These are phyloP conservation scores for Pemphigus obesinymphae DNA, from an alignment of 1,140 invertebrate species.

Conservation along the genomic window DNA sequence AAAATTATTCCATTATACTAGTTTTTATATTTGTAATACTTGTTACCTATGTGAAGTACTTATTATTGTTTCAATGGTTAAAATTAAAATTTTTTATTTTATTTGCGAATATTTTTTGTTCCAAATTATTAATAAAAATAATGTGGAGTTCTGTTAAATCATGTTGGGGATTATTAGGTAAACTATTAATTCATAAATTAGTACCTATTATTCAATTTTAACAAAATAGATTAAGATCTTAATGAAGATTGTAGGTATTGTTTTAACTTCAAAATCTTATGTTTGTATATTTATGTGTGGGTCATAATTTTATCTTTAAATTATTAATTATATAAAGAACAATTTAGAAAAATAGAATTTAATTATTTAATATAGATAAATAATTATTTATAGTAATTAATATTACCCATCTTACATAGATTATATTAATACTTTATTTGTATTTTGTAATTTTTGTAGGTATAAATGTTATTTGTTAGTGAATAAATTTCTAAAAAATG, in stretches of 20 bases:
- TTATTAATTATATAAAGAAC: neutral
- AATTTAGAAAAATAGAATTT: too few relatives aligned
- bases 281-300: neutral
- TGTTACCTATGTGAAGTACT: neutral
- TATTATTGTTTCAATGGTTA: neutral
- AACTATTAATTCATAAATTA: neutral
- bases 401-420: too few relatives aligned
- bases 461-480: too few relatives aligned
- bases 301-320: neutral
- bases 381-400: too few relatives aligned
- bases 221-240: neutral
- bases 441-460: neutral
- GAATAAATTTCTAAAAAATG: too few relatives aligned
- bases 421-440: too few relatives aligned
- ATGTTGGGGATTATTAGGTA: conserved; percentile 23
- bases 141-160: conserved; percentile 25
- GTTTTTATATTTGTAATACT: neutral
- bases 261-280: neutral
- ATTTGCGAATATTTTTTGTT: neutral
- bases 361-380: too few relatives aligned
- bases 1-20: neutral
- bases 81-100: too few relatives aligned
- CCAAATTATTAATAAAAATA: neutral
- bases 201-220: neutral
- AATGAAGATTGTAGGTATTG: neutral